Evolutionary conservation across 1,140 invertebrate genomes (phyloP).

Genomic region (Drosophila sp.): DNA sequence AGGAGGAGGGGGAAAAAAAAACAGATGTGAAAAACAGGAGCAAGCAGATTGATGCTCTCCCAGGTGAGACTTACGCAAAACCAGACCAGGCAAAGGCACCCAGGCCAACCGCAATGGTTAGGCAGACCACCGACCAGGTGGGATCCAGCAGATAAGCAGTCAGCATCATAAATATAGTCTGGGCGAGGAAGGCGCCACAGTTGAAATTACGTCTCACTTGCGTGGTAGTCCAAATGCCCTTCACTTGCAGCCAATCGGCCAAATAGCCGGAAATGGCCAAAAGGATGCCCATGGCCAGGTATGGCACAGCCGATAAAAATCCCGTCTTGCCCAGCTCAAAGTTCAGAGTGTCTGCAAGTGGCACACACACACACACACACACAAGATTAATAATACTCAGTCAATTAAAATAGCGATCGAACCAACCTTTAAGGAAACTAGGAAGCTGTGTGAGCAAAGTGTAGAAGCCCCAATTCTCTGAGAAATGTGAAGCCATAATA

Average conservation of each 20-base stretch:
- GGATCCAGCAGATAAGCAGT: constrained; percentile 88
- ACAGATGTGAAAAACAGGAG: neutral
- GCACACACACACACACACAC: neutral
- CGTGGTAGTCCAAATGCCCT: constrained; percentile 88
- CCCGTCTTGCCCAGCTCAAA: constrained; percentile 90
- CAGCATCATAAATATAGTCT: constrained; percentile 93
- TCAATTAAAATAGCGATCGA: neutral
- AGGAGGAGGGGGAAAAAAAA: neutral
- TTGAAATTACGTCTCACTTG: constrained; percentile 90
- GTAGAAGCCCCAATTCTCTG: constrained; percentile 98
- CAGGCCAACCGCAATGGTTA: constrained; percentile 93
- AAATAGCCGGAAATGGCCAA: constrained; percentile 91
- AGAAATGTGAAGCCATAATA: constrained; percentile 94
- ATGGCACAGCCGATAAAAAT: constrained; percentile 92
- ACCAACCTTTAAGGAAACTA: constrained; percentile 93
- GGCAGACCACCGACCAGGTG: constrained; percentile 87
- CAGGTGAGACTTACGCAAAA: constrained; percentile 87
- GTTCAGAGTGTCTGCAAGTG: constrained; percentile 87
- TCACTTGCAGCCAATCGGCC: constrained; percentile 89
- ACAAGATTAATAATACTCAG: neutral
- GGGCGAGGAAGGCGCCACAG: constrained; percentile 90
- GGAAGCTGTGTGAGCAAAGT: constrained; percentile 95
- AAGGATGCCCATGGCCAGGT: constrained; percentile 92
- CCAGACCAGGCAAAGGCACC: constrained; percentile 95
- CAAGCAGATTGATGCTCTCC: neutral